phyloP scores from a whole-genome alignment of 2,797 vertebrate genomes.

The Morus bassanus region DNA sequence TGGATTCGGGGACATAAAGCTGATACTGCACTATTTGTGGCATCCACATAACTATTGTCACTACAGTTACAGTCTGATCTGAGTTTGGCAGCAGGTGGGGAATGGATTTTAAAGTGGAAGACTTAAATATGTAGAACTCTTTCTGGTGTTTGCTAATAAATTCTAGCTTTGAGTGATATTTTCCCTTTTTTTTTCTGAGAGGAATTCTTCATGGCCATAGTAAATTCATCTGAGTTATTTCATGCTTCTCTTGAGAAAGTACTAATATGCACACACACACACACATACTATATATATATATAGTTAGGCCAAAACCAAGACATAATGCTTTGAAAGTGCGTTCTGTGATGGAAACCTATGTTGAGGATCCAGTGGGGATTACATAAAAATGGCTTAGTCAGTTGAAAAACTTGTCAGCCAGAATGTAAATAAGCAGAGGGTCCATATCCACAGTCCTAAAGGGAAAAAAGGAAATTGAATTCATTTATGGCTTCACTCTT shows the following conservation, averaged over 20 bases:
- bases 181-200: neutral
- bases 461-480: conserved; percentile 14
- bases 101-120: neutral
- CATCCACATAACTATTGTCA: neutral
- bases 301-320: neutral
- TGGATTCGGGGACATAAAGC: neutral
- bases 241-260: neutral
- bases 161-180: neutral
- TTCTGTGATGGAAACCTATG: conserved; percentile 10
- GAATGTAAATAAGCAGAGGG: conserved; percentile 53
- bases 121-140: neutral
- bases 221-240: neutral
- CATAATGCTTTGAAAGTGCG: neutral
- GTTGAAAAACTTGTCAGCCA: conserved; percentile 10
- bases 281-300: neutral
- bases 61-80: neutral
- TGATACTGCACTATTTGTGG: neutral
- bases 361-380: neutral
- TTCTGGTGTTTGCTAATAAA: neutral
- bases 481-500: conserved; percentile 44
- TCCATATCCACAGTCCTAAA: conserved; percentile 7
- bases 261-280: neutral
- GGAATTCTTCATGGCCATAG: neutral
- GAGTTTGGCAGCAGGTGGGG: neutral
- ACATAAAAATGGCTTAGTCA: neutral